Percentiles rank a stretch among this genome's conserved stretches.
Evolutionary conservation across 2,797 vertebrate genomes (phyloP).

Genomic region (Euphonia xanthogaster): DNA sequence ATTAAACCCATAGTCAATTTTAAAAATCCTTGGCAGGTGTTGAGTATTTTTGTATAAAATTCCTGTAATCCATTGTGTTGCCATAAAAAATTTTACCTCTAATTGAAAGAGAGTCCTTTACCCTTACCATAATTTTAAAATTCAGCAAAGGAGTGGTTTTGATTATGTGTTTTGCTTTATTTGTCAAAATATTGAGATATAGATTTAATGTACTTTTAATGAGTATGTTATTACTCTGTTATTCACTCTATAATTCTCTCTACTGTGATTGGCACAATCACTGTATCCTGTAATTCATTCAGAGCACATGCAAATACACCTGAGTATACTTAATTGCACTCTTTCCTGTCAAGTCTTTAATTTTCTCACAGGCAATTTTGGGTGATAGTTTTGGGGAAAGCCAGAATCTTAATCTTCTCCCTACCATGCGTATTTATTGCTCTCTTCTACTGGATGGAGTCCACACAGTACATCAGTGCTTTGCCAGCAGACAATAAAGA

Average conservation of each 20-base stretch:
- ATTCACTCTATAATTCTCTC: not conserved
- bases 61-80: not conserved
- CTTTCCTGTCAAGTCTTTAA: conserved; percentile 7
- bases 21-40: not conserved
- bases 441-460: not conserved
- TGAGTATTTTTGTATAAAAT: conserved; percentile 5
- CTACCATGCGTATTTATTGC: not conserved
- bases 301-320: not conserved
- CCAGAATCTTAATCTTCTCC: not conserved
- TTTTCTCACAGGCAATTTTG: not conserved
- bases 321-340: conserved; percentile 1
- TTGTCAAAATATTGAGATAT: not conserved
- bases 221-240: not conserved
- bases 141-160: not conserved
- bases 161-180: not conserved
- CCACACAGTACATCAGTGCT: not conserved
- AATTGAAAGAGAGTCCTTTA: not conserved
- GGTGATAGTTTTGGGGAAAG: not conserved
- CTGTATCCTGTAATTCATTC: not conserved
- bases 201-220: conserved; percentile 11
- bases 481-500: not conserved
- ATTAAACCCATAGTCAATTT: not conserved
- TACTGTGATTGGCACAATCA: not conserved
- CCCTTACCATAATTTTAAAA: not conserved
- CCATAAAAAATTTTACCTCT: not conserved